These are phyloP conservation scores for Apeltes quadracus DNA, from an alignment of 2,113 vertebrate species.

Conservation along the genomic window DNA sequence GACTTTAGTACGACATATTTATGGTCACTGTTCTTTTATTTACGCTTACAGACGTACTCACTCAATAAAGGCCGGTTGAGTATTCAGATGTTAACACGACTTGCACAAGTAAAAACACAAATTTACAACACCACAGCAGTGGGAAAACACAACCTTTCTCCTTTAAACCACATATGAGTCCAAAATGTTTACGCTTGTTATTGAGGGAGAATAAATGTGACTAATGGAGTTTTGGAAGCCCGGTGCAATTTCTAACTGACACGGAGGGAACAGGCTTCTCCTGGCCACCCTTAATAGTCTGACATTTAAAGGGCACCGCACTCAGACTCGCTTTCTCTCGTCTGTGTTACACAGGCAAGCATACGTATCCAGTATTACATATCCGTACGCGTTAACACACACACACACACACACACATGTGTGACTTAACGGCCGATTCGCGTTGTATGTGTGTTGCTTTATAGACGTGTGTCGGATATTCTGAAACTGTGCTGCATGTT, in stretches of 20 bases:
- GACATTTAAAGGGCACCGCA: slow-evolving; percentile 58
- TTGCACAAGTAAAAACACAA: background rate
- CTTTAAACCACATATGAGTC: background rate
- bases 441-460: background rate
- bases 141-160: background rate
- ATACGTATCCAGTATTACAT: background rate
- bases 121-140: background rate
- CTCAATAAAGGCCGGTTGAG: background rate
- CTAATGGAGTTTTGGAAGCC: slow-evolving; percentile 27
- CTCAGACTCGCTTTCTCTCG: slow-evolving; percentile 1
- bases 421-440: background rate
- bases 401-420: slow-evolving; percentile 10
- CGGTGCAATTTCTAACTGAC: slow-evolving; percentile 33
- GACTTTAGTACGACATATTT: background rate
- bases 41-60: background rate
- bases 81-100: slow-evolving; percentile 19
- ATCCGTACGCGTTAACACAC: too few relatives aligned
- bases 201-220: background rate
- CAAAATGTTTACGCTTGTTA: background rate
- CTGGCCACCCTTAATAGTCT: slow-evolving; percentile 33
- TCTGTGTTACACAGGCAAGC: slow-evolving; percentile 2
- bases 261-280: slow-evolving; percentile 18
- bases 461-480: background rate
- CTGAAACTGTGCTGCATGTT: background rate
- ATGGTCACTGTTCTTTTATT: background rate